These are phyloP conservation scores for Nasonia giraulti DNA, from an alignment of 1,140 invertebrate genomes.

Conservation along the genomic window DNA sequence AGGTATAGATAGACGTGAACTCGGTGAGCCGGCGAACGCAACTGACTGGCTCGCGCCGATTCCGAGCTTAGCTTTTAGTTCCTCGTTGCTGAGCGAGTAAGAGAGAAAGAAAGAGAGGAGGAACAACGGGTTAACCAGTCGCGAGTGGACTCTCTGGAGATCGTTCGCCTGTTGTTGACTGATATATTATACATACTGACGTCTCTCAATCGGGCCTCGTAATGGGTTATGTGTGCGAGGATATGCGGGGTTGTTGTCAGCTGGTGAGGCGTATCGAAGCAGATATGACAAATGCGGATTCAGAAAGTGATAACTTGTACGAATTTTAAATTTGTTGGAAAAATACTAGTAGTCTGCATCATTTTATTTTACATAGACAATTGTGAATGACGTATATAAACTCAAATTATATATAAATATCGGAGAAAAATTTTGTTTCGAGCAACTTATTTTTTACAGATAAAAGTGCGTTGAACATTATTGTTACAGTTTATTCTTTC, in stretches of 20 bases:
- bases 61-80: slow-evolving; percentile 1
- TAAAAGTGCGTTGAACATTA: background rate
- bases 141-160: background rate
- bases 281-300: too few relatives aligned
- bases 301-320: too few relatives aligned
- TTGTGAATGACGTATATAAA: too few relatives aligned
- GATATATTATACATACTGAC: background rate
- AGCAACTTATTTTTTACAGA: background rate
- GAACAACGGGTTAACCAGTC: slow-evolving; percentile 24
- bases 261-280: background rate
- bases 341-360: too few relatives aligned
- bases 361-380: too few relatives aligned
- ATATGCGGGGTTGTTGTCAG: background rate
- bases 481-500: background rate
- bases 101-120: background rate
- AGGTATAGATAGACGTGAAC: slow-evolving; percentile 4
- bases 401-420: too few relatives aligned
- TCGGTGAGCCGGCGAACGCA: slow-evolving; percentile 34
- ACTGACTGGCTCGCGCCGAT: slow-evolving; percentile 32
- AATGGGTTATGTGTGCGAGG: background rate
- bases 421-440: too few relatives aligned
- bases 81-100: background rate
- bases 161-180: background rate
- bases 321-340: too few relatives aligned
- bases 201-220: background rate